phyloP scores from a whole-genome alignment of 2,797 vertebrate species.

The Pteropus rufus region DNA sequence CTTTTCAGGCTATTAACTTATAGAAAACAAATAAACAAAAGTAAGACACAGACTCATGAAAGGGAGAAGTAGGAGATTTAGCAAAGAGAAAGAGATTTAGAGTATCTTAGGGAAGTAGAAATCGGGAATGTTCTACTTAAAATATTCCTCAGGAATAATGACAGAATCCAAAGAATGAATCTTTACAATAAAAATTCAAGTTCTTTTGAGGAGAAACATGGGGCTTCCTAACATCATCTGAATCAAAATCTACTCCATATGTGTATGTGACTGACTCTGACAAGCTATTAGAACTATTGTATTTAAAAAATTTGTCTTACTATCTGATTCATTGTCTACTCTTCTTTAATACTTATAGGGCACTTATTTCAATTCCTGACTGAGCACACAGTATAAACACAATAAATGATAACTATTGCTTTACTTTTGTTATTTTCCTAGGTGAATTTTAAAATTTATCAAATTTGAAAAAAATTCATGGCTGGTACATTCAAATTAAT shows the following conservation, averaged over 20 bases:
- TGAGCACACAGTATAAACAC: background rate
- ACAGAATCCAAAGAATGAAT: background rate
- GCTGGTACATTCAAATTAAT: background rate
- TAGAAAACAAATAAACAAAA: background rate
- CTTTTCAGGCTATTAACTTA: background rate
- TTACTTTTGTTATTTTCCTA: background rate
- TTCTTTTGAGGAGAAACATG: background rate
- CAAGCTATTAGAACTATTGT: background rate
- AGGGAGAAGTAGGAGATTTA: background rate
- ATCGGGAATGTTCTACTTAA: background rate
- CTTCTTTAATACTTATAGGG: background rate
- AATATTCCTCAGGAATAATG: background rate
- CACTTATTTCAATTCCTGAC: background rate
- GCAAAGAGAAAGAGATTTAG: background rate
- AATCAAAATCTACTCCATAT: background rate
- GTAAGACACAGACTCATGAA: background rate
- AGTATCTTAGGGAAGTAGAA: background rate
- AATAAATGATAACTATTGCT: background rate
- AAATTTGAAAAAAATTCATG: slow-evolving; percentile 53
- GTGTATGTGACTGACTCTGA: background rate
- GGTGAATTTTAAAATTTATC: slow-evolving; percentile 19
- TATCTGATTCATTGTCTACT: background rate
- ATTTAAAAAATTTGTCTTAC: background rate
- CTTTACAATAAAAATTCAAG: slow-evolving; percentile 11
- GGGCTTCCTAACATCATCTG: background rate